Evolutionary conservation across 23 tunicate genomes (phyloP).

Genomic region (Diplosoma virens): DNA sequence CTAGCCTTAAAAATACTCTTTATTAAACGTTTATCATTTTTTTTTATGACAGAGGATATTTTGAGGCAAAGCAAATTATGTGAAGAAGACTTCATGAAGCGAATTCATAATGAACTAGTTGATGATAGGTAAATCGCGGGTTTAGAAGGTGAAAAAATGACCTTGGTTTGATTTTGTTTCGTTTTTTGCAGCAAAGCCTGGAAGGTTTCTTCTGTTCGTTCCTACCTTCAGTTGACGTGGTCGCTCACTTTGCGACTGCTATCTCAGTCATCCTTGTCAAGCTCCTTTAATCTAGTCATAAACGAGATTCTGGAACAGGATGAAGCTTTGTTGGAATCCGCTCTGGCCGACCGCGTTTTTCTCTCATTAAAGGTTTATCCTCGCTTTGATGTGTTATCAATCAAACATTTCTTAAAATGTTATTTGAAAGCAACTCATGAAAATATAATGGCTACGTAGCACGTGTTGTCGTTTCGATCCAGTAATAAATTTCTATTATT

Average conservation of each 20-base stretch:
- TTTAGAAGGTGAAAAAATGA: background rate
- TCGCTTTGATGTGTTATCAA: too few species aligned
- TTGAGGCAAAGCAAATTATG: slow-evolving; percentile 52
- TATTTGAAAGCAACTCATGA: too few species aligned
- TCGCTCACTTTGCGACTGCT: slow-evolving; percentile 55
- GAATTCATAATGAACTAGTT: slow-evolving; percentile 46
- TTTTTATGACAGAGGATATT: slow-evolving; percentile 34
- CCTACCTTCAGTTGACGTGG: slow-evolving; percentile 66
- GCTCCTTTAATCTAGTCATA: slow-evolving; percentile 12
- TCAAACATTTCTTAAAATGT: too few species aligned
- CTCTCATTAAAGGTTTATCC: slow-evolving; percentile 46
- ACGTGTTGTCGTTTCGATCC: too few species aligned
- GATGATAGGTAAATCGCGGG: slow-evolving; percentile 25
- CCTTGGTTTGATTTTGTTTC: background rate
- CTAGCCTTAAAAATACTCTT: too few species aligned
- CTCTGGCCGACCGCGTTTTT: slow-evolving; percentile 61
- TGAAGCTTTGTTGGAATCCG: slow-evolving; percentile 55
- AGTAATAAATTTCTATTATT: too few species aligned
- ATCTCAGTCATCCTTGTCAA: slow-evolving; percentile 48
- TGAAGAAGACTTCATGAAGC: slow-evolving; percentile 47
- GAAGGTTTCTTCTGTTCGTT: slow-evolving; percentile 54
- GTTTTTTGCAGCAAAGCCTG: too few species aligned
- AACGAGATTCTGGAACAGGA: slow-evolving; percentile 75
- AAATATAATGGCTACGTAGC: too few species aligned
- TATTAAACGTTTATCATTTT: too few species aligned